These are phyloP conservation scores for Leptoclinus maculatus DNA, from an alignment of 2,797 vertebrate species.

Conservation along the genomic window DNA sequence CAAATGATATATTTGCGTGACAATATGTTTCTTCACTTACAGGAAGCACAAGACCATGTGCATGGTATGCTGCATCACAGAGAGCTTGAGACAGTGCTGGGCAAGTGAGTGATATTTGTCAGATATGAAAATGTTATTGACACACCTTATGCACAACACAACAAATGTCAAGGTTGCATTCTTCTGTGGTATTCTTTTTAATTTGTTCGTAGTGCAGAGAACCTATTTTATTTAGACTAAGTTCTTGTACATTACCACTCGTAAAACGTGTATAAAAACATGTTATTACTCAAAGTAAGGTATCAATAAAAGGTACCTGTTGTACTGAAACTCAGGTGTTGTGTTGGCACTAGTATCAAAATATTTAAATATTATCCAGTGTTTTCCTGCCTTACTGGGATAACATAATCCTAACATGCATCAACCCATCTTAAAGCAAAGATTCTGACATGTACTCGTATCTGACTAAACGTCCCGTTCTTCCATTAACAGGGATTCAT, in stretches of 20 bases:
- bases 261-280: neutral
- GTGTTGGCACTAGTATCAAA: neutral
- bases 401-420: neutral
- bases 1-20: neutral
- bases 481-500: constrained; percentile 44
- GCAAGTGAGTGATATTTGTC: constrained; percentile 63
- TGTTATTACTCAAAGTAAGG: neutral
- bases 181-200: neutral
- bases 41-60: constrained; percentile 66
- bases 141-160: too few relatives aligned
- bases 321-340: neutral
- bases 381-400: neutral
- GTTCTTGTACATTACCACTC: neutral
- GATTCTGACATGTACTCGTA: neutral
- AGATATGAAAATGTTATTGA: neutral
- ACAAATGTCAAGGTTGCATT: neutral
- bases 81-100: constrained; percentile 63
- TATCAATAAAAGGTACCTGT: neutral
- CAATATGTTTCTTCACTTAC: constrained; percentile 20
- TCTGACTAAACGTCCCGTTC: constrained; percentile 6
- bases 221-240: neutral
- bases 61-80: constrained; percentile 72
- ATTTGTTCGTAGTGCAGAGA: neutral
- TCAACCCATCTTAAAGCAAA: neutral
- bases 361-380: neutral